phyloP scores from a whole-genome alignment of 1,140 invertebrate genomes.

The Cherax quadricarinatus region DNA sequence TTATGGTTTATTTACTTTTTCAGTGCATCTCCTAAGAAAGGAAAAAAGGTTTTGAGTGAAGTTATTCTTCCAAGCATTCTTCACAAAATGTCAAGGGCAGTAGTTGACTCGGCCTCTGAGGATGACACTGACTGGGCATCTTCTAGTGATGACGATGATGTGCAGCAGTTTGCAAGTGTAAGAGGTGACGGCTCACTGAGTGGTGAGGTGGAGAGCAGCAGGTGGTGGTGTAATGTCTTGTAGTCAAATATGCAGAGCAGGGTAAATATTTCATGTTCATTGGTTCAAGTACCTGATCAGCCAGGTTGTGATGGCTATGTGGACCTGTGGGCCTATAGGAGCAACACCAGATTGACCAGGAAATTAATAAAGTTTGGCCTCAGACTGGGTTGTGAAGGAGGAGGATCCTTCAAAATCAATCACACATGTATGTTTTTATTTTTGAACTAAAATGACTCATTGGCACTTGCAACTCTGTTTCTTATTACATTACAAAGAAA shows the following conservation, averaged over 20 bases:
- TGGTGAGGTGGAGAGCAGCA: neutral
- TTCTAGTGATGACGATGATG: conserved; percentile 16
- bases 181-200: neutral
- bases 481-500: too few species aligned
- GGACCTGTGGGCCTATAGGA: too few species aligned
- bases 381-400: too few species aligned
- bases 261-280: too few species aligned
- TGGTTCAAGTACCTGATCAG: too few species aligned
- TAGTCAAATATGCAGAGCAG: neutral
- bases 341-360: too few species aligned
- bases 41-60: neutral
- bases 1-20: neutral
- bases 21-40: neutral
- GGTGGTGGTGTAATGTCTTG: conserved; percentile 27
- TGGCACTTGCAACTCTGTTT: too few species aligned
- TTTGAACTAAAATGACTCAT: too few species aligned
- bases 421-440: too few species aligned
- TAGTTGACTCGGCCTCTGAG: conserved; percentile 5
- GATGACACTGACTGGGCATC: conserved; percentile 34
- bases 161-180: neutral
- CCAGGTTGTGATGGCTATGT: too few species aligned
- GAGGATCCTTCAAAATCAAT: too few species aligned
- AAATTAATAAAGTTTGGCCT: too few species aligned
- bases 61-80: conserved; percentile 5
- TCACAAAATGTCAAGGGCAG: conserved; percentile 3